Base-by-base conservation (phyloP, 2,888 invertebrate genomes). In the Polia nebulosa region DNA sequence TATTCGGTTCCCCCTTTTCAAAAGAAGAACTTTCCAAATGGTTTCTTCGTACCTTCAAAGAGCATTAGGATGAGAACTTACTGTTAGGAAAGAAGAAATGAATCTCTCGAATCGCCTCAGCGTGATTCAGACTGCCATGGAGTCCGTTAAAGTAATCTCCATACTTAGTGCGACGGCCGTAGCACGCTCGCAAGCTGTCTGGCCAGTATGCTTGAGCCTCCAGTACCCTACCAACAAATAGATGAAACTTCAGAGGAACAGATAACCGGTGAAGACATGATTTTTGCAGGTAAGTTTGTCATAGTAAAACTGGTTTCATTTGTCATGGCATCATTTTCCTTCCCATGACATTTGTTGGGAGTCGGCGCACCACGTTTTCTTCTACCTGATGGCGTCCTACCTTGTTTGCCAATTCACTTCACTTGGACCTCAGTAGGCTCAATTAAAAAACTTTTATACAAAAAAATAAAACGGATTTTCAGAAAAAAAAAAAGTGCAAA, bases 51-150 rank as follows among this genome's bases (percentile, higher is more conserved):
- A 41, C n/a, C 39, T 45, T 4, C 22, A 20, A 25, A 47, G 13
- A 49, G 3, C 0, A 22, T 13, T 25, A n/a, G 2, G 8, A 8
- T 13, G 3, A 13, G 15, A 22, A 79, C 96, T 95, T 95, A 98
- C 98, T 97, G 85, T 97, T 96, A 1, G 98, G 98, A 92, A 98
- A 99, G 92, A 99, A 98, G 91, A 98, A 99, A 88, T 97, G 97
- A 83, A 99, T 98, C 92, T 99, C 99, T 74, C 97, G 96, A 59
- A 97, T 62, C 0, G 98, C 97, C 55, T 96, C 96, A 0, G 95
- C 91, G 20, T 95, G 91, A 84, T 96, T 96, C 73, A 96, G 96
- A 77, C 99, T 98, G 11, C 98, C 98, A 89, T 99, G 98, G 0
- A 99, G 90, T 0, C 96, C 97, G 88, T 98, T 98, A 72, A 96